A percentile compares a stretch with the other conserved stretches of the same genome.
Evolutionary conservation across 2,797 vertebrate species (phyloP).

Genomic region (Acestrorhynchus altus): DNA sequence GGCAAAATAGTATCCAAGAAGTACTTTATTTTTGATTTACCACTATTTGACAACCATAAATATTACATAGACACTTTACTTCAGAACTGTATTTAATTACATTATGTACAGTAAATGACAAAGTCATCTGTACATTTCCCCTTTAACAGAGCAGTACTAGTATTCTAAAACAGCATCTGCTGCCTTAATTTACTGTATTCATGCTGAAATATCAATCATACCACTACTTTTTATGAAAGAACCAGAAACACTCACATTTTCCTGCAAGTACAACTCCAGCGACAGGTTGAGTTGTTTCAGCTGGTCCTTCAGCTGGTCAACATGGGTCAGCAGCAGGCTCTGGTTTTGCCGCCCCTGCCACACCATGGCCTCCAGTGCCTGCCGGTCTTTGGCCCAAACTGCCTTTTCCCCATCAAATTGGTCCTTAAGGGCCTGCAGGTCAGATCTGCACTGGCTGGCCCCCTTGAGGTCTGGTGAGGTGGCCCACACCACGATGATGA

Average conservation of each 20-base stretch:
- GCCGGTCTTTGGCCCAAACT: constrained; percentile 60
- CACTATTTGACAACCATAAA: too few relatives aligned
- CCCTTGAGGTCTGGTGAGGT: constrained; percentile 74
- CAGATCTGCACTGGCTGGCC: constrained; percentile 60
- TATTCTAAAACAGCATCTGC: too few relatives aligned
- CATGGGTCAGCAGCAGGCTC: neutral
- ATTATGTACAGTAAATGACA: too few relatives aligned
- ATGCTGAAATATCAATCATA: neutral
- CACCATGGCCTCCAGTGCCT: constrained; percentile 68
- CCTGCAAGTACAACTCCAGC: constrained; percentile 62
- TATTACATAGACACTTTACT: too few relatives aligned
- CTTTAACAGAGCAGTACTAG: too few relatives aligned
- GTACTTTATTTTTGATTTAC: too few relatives aligned
- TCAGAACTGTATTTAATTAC: too few relatives aligned
- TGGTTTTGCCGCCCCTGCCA: constrained; percentile 48
- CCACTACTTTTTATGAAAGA: neutral
- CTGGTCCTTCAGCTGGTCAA: constrained; percentile 41
- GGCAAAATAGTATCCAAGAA: too few relatives aligned
- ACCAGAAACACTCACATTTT: constrained; percentile 65
- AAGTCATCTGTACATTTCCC: too few relatives aligned
- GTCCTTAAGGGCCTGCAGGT: constrained; percentile 56
- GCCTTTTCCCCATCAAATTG: constrained; percentile 52
- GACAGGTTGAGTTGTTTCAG: constrained; percentile 63
- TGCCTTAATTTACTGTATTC: too few relatives aligned
- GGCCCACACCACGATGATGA: constrained; percentile 78